phyloP scores from a whole-genome alignment of 2,113 vertebrate species.

The Potamarius usumacintae region DNA sequence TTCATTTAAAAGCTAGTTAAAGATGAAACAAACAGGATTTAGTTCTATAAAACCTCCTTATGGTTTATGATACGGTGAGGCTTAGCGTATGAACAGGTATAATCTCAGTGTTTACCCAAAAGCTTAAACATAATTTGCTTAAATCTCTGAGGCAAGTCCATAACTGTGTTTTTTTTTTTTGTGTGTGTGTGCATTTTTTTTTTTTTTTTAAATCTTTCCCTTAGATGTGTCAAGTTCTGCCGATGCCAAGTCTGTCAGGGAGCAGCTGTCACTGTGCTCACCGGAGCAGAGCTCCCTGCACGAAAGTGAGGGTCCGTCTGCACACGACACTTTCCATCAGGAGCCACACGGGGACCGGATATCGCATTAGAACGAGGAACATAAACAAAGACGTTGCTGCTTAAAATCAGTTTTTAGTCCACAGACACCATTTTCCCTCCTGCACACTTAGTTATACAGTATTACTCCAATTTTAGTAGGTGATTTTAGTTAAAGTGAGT shows the following conservation, averaged over 20 bases:
- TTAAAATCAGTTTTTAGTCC: background rate
- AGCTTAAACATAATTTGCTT: background rate
- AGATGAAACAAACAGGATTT: slow-evolving; percentile 8
- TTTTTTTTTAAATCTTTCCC: slow-evolving; percentile 56
- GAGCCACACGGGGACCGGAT: background rate
- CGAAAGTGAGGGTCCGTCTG: slow-evolving; percentile 98
- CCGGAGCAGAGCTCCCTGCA: slow-evolving; percentile 90
- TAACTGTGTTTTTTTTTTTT: background rate
- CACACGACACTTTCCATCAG: slow-evolving; percentile 41
- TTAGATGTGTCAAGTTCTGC: slow-evolving; percentile 81
- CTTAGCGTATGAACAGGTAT: background rate
- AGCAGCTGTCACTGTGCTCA: slow-evolving; percentile 86
- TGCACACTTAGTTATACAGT: background rate
- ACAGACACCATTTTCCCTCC: background rate
- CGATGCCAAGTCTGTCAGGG: slow-evolving; percentile 76
- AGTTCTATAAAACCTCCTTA: background rate
- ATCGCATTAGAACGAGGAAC: background rate
- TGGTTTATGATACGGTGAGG: background rate
- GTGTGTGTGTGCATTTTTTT: background rate
- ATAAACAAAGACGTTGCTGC: background rate
- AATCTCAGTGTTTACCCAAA: background rate
- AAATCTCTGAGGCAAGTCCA: background rate
- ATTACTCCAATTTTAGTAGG: background rate
- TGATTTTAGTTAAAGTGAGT: background rate
- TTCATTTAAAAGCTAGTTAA: background rate